These are phyloP conservation scores for Pyrrhura leucotis DNA, from an alignment of 2,797 vertebrate genomes.

Conservation along the genomic window DNA sequence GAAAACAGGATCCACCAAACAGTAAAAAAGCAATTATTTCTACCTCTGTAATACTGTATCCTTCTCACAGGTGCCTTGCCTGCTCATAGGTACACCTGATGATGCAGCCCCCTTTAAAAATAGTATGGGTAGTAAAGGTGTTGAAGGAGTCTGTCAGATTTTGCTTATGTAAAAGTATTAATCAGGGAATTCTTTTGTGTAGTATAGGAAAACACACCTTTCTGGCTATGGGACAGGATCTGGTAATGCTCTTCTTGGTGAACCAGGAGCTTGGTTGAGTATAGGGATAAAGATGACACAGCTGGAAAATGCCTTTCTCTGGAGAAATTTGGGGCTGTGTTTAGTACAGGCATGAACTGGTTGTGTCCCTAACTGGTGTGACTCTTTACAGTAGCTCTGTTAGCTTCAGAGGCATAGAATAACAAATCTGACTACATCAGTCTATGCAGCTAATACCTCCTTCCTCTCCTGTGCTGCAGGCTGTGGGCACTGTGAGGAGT, in stretches of 20 bases:
- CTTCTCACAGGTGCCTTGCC: not conserved
- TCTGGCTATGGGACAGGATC: not conserved
- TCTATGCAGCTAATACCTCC: fast-evolving
- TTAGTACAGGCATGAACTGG: not conserved
- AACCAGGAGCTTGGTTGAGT: not conserved
- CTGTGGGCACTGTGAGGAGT: not conserved
- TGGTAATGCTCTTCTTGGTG: not conserved
- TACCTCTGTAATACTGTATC: not conserved
- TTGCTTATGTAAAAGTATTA: not conserved
- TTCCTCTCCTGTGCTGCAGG: not conserved
- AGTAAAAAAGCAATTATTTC: not conserved
- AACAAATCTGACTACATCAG: not conserved
- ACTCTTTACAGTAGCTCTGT: not conserved
- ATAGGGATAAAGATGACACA: not conserved
- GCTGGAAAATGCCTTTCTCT: not conserved
- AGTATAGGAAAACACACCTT: fast-evolving
- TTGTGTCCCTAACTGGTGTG: not conserved
- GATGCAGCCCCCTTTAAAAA: not conserved
- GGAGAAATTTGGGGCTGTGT: not conserved
- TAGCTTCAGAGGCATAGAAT: not conserved
- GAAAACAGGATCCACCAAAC: not conserved
- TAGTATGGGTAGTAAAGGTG: not conserved
- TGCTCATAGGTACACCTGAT: not conserved
- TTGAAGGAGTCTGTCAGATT: not conserved
- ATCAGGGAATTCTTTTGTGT: not conserved